Evolutionary conservation across 2,888 invertebrate species (phyloP).

Genomic region (Platypus cylindrus): DNA sequence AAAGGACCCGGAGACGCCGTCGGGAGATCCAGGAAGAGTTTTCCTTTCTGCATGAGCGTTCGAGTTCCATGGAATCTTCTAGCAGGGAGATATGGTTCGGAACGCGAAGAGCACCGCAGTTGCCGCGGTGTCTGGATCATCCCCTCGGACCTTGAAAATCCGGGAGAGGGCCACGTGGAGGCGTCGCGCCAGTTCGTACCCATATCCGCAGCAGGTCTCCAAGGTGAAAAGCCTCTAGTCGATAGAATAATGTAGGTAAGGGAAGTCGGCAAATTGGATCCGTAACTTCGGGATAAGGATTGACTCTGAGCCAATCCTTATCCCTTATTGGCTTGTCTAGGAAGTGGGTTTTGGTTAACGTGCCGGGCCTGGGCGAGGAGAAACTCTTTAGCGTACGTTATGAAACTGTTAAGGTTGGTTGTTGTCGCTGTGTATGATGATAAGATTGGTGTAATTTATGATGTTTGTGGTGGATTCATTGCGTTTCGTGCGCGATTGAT

Average conservation of each 20-base stretch:
- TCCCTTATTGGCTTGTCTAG: slow-evolving; percentile 44
- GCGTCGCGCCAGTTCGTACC: slow-evolving; percentile 35
- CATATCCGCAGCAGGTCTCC: slow-evolving; percentile 67
- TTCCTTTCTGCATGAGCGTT: slow-evolving; percentile 41
- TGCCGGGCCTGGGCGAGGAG: slow-evolving; percentile 20
- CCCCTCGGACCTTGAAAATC: slow-evolving; percentile 35
- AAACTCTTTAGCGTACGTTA: slow-evolving; percentile 6
- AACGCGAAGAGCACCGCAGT: slow-evolving; percentile 37
- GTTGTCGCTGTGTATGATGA: too few species aligned
- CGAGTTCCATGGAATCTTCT: slow-evolving; percentile 41
- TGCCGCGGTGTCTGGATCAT: slow-evolving; percentile 37
- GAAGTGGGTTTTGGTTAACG: slow-evolving; percentile 21
- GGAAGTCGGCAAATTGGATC: slow-evolving; percentile 54
- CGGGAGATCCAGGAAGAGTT: slow-evolving; percentile 34
- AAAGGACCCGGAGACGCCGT: slow-evolving; percentile 1
- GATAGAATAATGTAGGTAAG: slow-evolving; percentile 38
- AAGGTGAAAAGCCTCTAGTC: slow-evolving; percentile 39
- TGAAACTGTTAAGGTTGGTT: too few species aligned
- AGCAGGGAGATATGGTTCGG: slow-evolving; percentile 32
- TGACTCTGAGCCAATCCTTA: slow-evolving; percentile 56
- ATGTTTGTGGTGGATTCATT: too few species aligned
- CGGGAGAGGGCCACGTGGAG: slow-evolving; percentile 26
- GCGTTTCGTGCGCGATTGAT: too few species aligned
- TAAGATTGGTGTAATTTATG: too few species aligned
- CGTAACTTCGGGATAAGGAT: slow-evolving; percentile 57